Conservation (phyloP, 2,888 invertebrate species). For the Selenia dentaria region DNA sequence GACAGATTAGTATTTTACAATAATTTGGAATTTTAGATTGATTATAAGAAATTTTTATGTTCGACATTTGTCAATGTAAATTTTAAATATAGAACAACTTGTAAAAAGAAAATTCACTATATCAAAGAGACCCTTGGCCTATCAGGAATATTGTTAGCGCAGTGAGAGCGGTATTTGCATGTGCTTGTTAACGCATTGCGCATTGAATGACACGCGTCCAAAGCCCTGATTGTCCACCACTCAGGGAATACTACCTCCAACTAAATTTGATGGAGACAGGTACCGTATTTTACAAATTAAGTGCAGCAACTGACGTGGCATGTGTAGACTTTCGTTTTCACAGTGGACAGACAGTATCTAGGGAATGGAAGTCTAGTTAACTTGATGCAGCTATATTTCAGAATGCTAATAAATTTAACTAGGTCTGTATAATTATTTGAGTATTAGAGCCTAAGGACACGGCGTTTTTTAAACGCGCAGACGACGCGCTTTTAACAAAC, state of each 20-base stretch:
- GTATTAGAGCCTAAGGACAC: no score
- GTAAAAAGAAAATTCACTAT: conserved; percentile 41
- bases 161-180: conserved; percentile 72
- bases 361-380: conserved; percentile 2
- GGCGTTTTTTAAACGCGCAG: no score
- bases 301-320: conserved; percentile 30
- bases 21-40: no score
- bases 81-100: background rate
- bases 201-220: conserved; percentile 71
- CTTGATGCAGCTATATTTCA: background rate
- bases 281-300: conserved; percentile 28
- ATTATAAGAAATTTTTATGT: no score
- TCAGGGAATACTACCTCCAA: conserved; percentile 26
- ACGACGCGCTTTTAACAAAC: no score
- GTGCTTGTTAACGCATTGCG: conserved; percentile 81
- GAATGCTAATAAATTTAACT: no score
- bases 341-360: conserved; percentile 11
- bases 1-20: no score
- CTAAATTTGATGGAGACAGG: conserved; percentile 48
- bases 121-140: conserved; percentile 37
- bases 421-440: no score
- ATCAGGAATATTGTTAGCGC: conserved; percentile 71
- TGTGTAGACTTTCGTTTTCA: conserved; percentile 20
- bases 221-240: conserved; percentile 61
- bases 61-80: no score